These are phyloP conservation scores for Ceramica pisi DNA, from an alignment of 2,888 invertebrate genomes.

Conservation along the genomic window DNA sequence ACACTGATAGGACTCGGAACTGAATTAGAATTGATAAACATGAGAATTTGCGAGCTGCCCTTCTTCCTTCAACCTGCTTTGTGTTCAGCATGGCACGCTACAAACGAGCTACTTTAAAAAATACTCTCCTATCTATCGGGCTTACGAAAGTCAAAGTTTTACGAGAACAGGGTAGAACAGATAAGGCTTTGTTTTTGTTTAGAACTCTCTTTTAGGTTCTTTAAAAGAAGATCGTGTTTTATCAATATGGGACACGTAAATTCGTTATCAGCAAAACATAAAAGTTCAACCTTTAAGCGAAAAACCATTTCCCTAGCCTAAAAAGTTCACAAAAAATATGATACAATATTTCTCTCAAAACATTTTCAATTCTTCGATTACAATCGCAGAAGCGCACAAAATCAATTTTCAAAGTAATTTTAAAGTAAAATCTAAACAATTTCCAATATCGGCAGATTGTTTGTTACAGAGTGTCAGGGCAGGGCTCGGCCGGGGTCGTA, in stretches of 20 bases:
- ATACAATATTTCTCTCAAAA: constrained; percentile 16
- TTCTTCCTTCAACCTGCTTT: constrained; percentile 64
- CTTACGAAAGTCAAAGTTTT: constrained; percentile 60
- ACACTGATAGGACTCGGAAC: constrained; percentile 69
- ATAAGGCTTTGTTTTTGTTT: constrained; percentile 52
- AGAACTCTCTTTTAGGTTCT: constrained; percentile 26
- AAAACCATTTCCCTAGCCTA: not conserved
- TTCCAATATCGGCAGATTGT: constrained; percentile 58
- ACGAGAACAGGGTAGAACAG: constrained; percentile 66
- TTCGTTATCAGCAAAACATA: constrained; percentile 13
- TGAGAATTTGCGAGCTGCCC: constrained; percentile 71
- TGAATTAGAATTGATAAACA: constrained; percentile 80
- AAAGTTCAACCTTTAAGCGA: not conserved
- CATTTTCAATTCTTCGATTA: constrained; percentile 28
- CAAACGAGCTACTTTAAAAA: constrained; percentile 57
- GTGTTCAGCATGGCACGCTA: constrained; percentile 61
- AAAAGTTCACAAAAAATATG: constrained; percentile 13
- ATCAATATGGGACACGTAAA: constrained; percentile 8
- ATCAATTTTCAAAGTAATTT: constrained; percentile 52
- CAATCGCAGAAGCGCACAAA: constrained; percentile 22
- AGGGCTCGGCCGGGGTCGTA: constrained; percentile 46
- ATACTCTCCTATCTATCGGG: constrained; percentile 42
- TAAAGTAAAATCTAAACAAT: constrained; percentile 59
- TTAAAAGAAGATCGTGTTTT: constrained; percentile 1
- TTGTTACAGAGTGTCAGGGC: constrained; percentile 58